Evolutionary conservation across 2,113 vertebrate species (phyloP).

Genomic region (Gopherus flavomarginatus): DNA sequence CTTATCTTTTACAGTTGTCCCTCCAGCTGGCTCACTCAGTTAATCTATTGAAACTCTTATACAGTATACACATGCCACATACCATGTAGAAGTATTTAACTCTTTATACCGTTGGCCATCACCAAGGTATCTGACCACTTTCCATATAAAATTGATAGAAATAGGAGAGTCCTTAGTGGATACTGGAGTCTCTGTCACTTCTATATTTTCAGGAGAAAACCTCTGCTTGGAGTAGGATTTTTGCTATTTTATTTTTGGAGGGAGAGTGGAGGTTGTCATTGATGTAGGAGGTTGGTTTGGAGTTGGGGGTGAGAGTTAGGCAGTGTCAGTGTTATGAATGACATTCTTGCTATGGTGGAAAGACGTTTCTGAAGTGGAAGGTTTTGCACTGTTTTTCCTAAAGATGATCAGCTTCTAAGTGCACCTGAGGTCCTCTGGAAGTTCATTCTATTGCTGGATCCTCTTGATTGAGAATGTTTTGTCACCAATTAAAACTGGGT

Average conservation of each 20-base stretch:
- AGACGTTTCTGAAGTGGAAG: neutral
- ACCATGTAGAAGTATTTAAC: neutral
- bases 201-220: neutral
- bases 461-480: slow-evolving; percentile 12
- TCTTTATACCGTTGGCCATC: neutral
- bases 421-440: neutral
- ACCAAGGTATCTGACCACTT: neutral
- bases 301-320: neutral
- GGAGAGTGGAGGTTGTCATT: neutral
- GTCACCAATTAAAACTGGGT: neutral
- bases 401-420: neutral
- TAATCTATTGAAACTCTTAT: neutral
- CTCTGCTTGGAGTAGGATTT: neutral
- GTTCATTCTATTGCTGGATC: slow-evolving; percentile 22
- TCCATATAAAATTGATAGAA: neutral
- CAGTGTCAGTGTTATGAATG: neutral
- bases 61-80: no score
- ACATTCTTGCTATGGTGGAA: neutral
- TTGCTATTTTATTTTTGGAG: neutral
- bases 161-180: neutral
- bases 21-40: neutral
- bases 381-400: neutral
- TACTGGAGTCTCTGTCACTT: neutral
- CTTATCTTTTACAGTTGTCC: no score
- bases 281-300: neutral